A percentile compares a stretch with the other conserved stretches of the same genome.
Evolutionary conservation across 2,888 invertebrate species (phyloP).

Genomic region (Catocala nupta): DNA sequence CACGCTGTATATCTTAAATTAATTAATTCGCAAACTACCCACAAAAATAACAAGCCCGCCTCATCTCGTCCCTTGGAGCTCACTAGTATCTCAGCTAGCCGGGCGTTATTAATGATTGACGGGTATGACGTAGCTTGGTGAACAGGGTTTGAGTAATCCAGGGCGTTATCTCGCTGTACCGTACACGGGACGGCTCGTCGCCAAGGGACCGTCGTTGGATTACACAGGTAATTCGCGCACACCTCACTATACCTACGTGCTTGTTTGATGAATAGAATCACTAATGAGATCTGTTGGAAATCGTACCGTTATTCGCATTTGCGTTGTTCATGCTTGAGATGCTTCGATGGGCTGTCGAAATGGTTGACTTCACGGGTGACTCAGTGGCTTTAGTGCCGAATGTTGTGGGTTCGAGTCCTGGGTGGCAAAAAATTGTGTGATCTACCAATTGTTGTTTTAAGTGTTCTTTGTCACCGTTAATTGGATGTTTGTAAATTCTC

Average conservation of each 20-base stretch:
- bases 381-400: too few species aligned
- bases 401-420: too few species aligned
- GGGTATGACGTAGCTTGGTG: constrained; percentile 39
- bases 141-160: constrained; percentile 50
- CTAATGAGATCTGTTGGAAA: constrained; percentile 31
- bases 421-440: too few species aligned
- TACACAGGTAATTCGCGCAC: constrained; percentile 45
- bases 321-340: background rate
- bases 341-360: background rate
- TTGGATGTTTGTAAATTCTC: too few species aligned
- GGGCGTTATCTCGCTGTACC: constrained; percentile 42
- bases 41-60: background rate
- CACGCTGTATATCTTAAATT: too few species aligned
- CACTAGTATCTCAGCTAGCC: constrained; percentile 14
- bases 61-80: background rate
- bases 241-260: constrained; percentile 15
- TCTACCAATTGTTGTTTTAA: too few species aligned
- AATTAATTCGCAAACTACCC: too few species aligned
- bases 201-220: constrained; percentile 21
- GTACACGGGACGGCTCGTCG: constrained; percentile 20
- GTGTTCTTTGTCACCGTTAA: too few species aligned
- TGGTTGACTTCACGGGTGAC: too few species aligned
- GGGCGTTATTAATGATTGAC: constrained; percentile 54
- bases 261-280: constrained; percentile 42
- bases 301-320: constrained; percentile 8